Conservation (phyloP, 2,113 vertebrate genomes). For the Hydropotes inermis region DNA sequence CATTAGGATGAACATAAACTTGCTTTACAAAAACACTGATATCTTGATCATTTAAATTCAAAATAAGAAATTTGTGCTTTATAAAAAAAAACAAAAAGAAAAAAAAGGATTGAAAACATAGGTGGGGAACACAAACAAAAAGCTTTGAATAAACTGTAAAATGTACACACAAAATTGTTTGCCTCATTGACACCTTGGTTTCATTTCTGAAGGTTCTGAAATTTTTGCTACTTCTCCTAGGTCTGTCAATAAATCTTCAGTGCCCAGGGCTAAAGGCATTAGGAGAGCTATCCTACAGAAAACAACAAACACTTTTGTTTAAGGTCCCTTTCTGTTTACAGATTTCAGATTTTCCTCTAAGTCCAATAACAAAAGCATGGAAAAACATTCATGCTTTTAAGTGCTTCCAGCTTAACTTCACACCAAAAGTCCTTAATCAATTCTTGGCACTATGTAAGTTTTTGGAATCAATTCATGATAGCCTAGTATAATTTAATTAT, state of each 20-base stretch:
- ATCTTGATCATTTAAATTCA: background rate
- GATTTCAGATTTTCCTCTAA: background rate
- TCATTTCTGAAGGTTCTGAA: background rate
- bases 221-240: background rate
- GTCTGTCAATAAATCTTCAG: background rate
- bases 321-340: background rate
- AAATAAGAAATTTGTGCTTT: background rate
- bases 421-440: conserved; percentile 24
- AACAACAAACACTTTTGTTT: background rate
- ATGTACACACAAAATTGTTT: background rate
- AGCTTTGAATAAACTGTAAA: background rate
- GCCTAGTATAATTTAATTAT: conserved; percentile 26
- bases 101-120: background rate
- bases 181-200: background rate
- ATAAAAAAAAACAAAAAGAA: background rate
- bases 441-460: background rate
- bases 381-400: background rate
- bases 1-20: background rate
- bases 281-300: background rate
- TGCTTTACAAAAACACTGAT: background rate
- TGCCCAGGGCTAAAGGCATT: background rate
- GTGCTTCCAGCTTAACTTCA: background rate
- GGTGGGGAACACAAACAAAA: background rate
- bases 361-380: background rate
- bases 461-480: conserved; percentile 28